Base-by-base conservation (phyloP, 2,113 vertebrate species). In the Oryzias celebensis region DNA sequence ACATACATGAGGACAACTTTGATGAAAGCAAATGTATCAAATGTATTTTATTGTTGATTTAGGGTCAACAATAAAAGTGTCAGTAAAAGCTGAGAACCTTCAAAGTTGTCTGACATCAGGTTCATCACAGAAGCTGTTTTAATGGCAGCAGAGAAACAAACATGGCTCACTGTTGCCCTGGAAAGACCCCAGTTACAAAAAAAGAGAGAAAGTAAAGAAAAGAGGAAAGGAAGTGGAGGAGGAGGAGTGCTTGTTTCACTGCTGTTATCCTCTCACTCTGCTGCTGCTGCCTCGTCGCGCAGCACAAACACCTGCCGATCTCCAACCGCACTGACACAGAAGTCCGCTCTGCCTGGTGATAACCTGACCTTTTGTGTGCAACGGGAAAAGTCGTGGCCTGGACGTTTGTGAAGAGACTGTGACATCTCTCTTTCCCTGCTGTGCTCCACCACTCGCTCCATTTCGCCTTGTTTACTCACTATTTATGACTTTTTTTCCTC, bases 201-300 rank as follows among this genome's bases (percentile, higher is more conserved):
- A 43, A 18, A 24, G 36, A 45, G 16, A 12, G 22, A 47, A 26
- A 28, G 49, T 49, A 44, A 46, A 54, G 44, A 75, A 58, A 36
- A 57, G 73, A 76, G 74, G 22, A 75, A 65, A 41, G 69, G 26
- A 5, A 26, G 26, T 6, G 26, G 26, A 28, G 26, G 26, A 28
- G 75, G 55, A 78, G 77, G 73, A 70, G 64, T 23, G 75, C 76
- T 81, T 82, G 79, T 89, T 89, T 86, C 84, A 60, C 65, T 62
- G 66, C 65, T 78, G 81, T 88, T 91, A 87, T 88, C 88, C 85
- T 65, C 83, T 84, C 74, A 76, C 77, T 83, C 78, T 77, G 73
- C 73, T 84, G 80, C 87, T 85, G 78, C 84, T 88, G 88, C 81
- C 74, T 85, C 62, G 58, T 65, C 59, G 56, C 41, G 41, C 26